Evolutionary conservation across 2,888 invertebrate genomes (phyloP).

Genomic region (Tribolium freemani): DNA sequence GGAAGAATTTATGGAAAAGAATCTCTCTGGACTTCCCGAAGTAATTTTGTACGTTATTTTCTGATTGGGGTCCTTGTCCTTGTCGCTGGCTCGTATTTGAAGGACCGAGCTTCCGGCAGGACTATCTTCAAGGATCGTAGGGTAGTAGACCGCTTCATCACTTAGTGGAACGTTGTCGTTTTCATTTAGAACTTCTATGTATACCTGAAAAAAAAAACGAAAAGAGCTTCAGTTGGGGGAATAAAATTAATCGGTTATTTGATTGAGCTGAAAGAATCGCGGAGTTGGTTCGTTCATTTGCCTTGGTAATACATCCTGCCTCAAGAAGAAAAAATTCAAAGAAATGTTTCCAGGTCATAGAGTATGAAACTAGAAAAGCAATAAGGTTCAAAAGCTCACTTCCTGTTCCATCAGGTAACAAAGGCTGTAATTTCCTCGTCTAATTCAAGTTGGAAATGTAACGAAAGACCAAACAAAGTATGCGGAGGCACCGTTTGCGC

Average conservation of each 20-base stretch:
- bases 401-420: conserved; percentile 38
- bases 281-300: conserved; percentile 1
- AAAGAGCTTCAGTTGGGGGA: background rate
- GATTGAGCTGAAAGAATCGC: background rate
- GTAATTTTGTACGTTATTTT: conserved; percentile 85
- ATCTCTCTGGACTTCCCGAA: conserved; percentile 92
- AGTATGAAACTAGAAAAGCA: conserved; percentile 41
- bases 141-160: conserved; percentile 87
- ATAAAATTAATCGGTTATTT: conserved; percentile 3
- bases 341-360: conserved; percentile 39
- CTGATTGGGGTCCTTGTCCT: conserved; percentile 79
- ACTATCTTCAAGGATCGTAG: conserved; percentile 85
- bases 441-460: conserved; percentile 45
- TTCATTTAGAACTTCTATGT: conserved; percentile 88
- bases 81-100: conserved; percentile 83
- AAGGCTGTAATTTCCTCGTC: conserved; percentile 41
- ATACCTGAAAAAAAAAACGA: conserved; percentile 72
- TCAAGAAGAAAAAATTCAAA: conserved; percentile 24
- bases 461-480: conserved; percentile 38
- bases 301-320: conserved; percentile 13
- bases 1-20: conserved; percentile 87
- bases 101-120: conserved; percentile 80
- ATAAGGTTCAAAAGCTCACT: conserved; percentile 44
- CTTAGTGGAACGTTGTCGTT: conserved; percentile 97
- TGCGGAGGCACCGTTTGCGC: conserved; percentile 15